A percentile compares a stretch with the other conserved stretches of the same genome.
Conservation (phyloP, 2,888 invertebrate genomes). For the Diarsia brunnea region DNA sequence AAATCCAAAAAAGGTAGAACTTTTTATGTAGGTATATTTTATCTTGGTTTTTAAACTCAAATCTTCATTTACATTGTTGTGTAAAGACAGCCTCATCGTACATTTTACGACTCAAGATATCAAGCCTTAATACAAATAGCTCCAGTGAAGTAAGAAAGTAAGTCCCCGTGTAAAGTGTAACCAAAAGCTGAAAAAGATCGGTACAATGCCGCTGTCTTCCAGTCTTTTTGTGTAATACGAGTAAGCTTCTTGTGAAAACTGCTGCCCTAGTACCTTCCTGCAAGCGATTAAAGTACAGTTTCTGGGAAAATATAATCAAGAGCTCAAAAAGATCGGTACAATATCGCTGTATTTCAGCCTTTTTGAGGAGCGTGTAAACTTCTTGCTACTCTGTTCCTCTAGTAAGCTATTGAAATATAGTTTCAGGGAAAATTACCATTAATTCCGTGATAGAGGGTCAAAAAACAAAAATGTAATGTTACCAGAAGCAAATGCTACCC, state of each 20-base stretch:
- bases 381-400: too few species aligned
- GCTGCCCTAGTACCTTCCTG: too few species aligned
- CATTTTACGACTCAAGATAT: neutral
- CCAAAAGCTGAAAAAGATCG: neutral
- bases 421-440: slow-evolving; percentile 7
- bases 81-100: neutral
- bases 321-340: neutral
- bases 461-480: neutral
- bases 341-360: neutral
- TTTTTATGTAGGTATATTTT: too few species aligned
- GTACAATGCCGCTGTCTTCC: neutral
- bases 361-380: too few species aligned
- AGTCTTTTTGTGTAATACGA: neutral
- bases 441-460: neutral
- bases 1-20: too few species aligned
- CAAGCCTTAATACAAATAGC: neutral
- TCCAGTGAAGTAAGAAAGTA: neutral
- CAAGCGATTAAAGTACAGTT: too few species aligned
- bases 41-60: neutral
- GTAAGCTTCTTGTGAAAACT: too few species aligned
- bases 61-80: neutral
- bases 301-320: slow-evolving; percentile 1
- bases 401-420: neutral
- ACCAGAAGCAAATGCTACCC: slow-evolving; percentile 27
- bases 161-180: neutral